A percentile compares a stretch with the other conserved stretches of the same genome.
Conservation (phyloP, 2,113 vertebrate genomes). For the Leptosomus discolor region DNA sequence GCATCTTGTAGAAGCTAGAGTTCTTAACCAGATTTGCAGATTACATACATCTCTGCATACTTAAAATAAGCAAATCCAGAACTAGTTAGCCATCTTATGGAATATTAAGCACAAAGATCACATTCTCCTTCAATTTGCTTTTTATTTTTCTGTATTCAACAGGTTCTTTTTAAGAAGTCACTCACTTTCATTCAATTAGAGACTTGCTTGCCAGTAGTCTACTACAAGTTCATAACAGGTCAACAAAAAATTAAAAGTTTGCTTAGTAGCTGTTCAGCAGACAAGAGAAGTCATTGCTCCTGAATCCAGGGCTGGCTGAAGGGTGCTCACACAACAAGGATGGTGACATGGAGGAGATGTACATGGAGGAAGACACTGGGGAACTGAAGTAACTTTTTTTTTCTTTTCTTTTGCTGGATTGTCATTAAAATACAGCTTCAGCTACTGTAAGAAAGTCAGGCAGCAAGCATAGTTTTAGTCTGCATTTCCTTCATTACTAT, state of each 20-base stretch:
- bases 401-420: background rate
- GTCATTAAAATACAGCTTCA: background rate
- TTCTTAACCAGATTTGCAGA: background rate
- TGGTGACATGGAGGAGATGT: background rate
- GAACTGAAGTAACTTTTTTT: background rate
- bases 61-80: background rate
- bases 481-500: background rate
- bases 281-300: background rate
- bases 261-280: background rate
- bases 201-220: background rate
- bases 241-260: background rate
- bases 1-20: background rate
- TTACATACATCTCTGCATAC: background rate
- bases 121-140: background rate
- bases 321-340: background rate
- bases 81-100: background rate
- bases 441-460: background rate
- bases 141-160: background rate
- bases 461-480: background rate
- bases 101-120: background rate
- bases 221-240: background rate
- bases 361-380: background rate
- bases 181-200: background rate
- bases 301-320: background rate
- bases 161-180: background rate